Conservation (phyloP, 2,113 vertebrate genomes). For the Bos indicus region DNA sequence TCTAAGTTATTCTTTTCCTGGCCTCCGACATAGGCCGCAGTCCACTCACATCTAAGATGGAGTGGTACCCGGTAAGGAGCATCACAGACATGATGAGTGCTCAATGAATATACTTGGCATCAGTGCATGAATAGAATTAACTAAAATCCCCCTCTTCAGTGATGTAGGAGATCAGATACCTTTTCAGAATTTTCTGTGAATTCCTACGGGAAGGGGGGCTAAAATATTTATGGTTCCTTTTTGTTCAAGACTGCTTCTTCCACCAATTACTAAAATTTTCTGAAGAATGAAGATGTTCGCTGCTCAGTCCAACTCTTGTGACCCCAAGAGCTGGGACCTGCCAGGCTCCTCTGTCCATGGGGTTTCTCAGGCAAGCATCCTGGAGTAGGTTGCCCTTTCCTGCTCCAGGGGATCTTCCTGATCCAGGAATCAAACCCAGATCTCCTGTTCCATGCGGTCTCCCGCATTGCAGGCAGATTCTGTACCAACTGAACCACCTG, state of each 20-base stretch:
- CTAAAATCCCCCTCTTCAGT: not conserved
- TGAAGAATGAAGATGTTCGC: not conserved
- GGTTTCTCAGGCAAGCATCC: not conserved
- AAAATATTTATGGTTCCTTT: not conserved
- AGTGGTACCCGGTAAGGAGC: accelerated
- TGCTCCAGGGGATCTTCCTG: not conserved
- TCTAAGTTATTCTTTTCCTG: not conserved
- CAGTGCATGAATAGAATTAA: not conserved
- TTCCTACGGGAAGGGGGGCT: not conserved
- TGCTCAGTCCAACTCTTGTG: accelerated
- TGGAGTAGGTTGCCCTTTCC: not conserved
- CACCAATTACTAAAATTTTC: not conserved
- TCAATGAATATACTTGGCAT: accelerated
- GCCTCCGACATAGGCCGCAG: accelerated
- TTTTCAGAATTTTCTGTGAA: not conserved
- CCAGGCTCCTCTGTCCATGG: not conserved
- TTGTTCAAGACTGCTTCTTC: not conserved
- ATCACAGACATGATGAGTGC: accelerated
- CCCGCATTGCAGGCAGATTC: not conserved
- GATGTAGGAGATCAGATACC: not conserved
- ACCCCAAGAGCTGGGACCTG: not conserved
- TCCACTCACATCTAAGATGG: not conserved
- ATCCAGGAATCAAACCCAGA: not conserved
- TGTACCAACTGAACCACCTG: not conserved
- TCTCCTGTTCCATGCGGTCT: not conserved